phyloP scores from a whole-genome alignment of 2,888 invertebrate species.

The Muschampia plurimacula region DNA sequence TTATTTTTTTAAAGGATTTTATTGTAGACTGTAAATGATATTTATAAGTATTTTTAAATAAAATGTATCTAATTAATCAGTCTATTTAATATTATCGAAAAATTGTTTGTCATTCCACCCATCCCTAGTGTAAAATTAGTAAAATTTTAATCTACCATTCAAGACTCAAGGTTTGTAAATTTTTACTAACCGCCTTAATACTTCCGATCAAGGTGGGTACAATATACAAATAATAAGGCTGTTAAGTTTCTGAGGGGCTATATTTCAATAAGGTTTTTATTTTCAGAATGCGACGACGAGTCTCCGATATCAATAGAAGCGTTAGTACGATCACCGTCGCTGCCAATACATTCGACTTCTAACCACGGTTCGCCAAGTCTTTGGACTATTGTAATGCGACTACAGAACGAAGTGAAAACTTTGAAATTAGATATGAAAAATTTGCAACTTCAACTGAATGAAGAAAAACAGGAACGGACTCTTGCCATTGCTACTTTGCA shows the following conservation, averaged over 20 bases:
- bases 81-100: slow-evolving; percentile 43
- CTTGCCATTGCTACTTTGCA: slow-evolving; percentile 78
- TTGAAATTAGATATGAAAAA: slow-evolving; percentile 87
- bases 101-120: not conserved
- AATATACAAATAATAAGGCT: slow-evolving; percentile 15
- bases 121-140: not conserved
- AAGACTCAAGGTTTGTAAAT: slow-evolving; percentile 26
- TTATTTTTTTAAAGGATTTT: slow-evolving; percentile 74
- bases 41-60: slow-evolving; percentile 58
- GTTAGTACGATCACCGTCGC: slow-evolving; percentile 77
- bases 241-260: slow-evolving; percentile 8
- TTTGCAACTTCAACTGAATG: slow-evolving; percentile 87
- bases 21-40: slow-evolving; percentile 58
- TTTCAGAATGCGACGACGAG: slow-evolving; percentile 83
- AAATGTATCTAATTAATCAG: slow-evolving; percentile 56
- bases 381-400: slow-evolving; percentile 91
- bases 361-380: slow-evolving; percentile 86
- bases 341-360: slow-evolving; percentile 73
- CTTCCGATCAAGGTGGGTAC: slow-evolving; percentile 44
- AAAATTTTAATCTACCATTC: slow-evolving; percentile 8
- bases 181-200: slow-evolving; percentile 38
- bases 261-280: slow-evolving; percentile 53
- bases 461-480: slow-evolving; percentile 86
- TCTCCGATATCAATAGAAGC: slow-evolving; percentile 68
- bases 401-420: slow-evolving; percentile 90